phyloP scores from a whole-genome alignment of 2,888 invertebrate species.

The Drosophila ezoana region DNA sequence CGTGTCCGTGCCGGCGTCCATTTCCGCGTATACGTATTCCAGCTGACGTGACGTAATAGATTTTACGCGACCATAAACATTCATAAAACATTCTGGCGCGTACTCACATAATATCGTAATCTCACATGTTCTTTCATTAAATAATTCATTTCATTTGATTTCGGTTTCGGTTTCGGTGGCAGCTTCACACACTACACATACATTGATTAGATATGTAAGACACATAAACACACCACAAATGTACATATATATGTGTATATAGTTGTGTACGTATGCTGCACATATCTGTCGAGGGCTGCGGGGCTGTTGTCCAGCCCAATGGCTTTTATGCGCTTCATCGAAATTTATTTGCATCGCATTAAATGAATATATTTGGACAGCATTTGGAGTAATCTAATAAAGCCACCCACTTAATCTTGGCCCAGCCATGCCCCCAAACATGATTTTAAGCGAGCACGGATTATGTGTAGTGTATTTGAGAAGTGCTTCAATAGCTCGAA shows the following conservation, averaged over 20 bases:
- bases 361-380: slow-evolving; percentile 40
- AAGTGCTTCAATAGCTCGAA: slow-evolving; percentile 1
- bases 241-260: background rate
- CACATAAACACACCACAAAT: slow-evolving; percentile 16
- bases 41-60: slow-evolving; percentile 77
- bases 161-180: slow-evolving; percentile 49
- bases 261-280: background rate
- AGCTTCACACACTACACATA: slow-evolving; percentile 13
- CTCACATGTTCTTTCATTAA: slow-evolving; percentile 75
- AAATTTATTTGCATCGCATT: slow-evolving; percentile 69
- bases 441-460: slow-evolving; percentile 9
- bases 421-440: background rate
- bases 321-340: slow-evolving; percentile 62
- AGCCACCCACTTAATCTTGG: background rate
- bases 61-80: slow-evolving; percentile 79
- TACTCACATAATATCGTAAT: slow-evolving; percentile 79
- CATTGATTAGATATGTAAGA: slow-evolving; percentile 42
- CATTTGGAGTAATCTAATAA: slow-evolving; percentile 36
- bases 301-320: slow-evolving; percentile 44
- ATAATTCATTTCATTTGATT: slow-evolving; percentile 81
- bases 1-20: slow-evolving; percentile 28
- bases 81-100: slow-evolving; percentile 80
- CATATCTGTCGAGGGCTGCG: background rate
- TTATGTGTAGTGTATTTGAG: background rate
- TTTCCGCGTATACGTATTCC: slow-evolving; percentile 21